Conservation (phyloP, 2,113 vertebrate species). For the Hippocampus comes region DNA sequence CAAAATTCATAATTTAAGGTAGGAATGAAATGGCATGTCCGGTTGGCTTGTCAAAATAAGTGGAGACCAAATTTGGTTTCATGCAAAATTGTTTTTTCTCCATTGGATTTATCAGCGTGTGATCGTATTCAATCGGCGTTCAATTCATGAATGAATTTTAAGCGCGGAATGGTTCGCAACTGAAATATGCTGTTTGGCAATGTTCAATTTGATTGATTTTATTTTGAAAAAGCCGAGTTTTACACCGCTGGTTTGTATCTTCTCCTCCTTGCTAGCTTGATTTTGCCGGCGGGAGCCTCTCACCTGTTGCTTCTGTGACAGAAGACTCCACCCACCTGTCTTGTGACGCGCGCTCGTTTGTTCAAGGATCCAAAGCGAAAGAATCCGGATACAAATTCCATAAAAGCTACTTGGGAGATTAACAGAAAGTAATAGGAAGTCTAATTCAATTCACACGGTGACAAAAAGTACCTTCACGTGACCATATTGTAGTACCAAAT, state of each 20-base stretch:
- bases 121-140: neutral
- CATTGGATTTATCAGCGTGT: neutral
- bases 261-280: conserved; percentile 6
- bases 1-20: neutral
- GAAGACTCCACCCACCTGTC: conserved; percentile 56
- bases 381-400: conserved; percentile 64
- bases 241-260: neutral
- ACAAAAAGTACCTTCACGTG: neutral
- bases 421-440: neutral
- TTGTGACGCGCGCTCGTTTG: conserved; percentile 72
- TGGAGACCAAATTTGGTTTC: neutral
- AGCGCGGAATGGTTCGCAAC: neutral
- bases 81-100: neutral
- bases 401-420: neutral
- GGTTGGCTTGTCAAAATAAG: neutral
- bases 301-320: conserved; percentile 51
- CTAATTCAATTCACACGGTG: neutral
- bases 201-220: conserved; percentile 2
- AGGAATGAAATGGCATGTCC: neutral
- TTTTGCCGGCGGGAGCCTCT: neutral
- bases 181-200: neutral
- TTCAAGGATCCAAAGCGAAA: conserved; percentile 56
- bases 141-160: no score
- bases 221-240: conserved; percentile 28
- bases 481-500: neutral